Conservation (phyloP, 2,113 vertebrate species). For the Emydura subglobosa region DNA sequence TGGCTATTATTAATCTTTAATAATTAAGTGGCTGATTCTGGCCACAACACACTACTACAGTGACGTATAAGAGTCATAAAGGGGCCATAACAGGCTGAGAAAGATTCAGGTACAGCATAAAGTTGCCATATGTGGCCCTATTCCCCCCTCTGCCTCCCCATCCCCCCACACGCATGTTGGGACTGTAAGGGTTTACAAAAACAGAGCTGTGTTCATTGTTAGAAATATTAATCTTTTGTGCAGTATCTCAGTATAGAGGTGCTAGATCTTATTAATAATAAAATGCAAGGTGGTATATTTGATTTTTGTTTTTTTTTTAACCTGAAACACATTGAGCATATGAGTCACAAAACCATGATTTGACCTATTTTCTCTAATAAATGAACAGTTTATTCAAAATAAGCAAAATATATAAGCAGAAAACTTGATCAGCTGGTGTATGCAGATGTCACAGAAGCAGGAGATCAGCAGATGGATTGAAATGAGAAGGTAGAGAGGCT, state of each 20-base stretch:
- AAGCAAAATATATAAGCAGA: no score
- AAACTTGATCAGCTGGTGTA: no score
- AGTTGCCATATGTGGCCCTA: neutral
- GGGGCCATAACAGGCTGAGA: neutral
- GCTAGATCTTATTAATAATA: neutral
- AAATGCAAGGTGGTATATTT: neutral
- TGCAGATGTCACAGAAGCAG: no score
- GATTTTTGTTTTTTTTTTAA: no score
- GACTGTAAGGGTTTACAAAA: neutral
- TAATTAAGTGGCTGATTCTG: neutral
- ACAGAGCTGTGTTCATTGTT: neutral
- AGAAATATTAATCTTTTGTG: neutral
- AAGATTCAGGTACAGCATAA: neutral
- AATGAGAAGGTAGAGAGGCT: no score
- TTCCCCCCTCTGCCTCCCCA: no score
- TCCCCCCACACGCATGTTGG: neutral
- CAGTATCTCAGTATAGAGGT: neutral
- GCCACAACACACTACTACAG: neutral
- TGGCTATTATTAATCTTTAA: no score
- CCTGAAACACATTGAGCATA: no score
- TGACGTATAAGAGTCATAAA: neutral
- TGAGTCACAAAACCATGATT: no score
- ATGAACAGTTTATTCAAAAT: no score
- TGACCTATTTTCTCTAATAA: no score
- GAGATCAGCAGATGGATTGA: no score